Conservation (phyloP, 2,797 vertebrate genomes). For the Lithobates pipiens region DNA sequence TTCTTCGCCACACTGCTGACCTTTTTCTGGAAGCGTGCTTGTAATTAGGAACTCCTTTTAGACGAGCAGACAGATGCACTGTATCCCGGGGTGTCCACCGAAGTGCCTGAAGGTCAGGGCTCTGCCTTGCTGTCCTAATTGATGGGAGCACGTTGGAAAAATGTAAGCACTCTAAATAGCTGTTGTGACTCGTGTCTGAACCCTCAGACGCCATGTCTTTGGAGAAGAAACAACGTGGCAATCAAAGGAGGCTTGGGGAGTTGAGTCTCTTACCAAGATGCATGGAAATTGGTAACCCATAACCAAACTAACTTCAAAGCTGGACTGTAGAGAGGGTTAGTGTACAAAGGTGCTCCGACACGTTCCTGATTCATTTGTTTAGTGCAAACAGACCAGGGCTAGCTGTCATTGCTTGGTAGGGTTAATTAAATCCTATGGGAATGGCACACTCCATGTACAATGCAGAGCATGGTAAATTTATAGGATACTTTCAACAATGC, state of each 20-base stretch:
- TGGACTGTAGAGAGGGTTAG: neutral
- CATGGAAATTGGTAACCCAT: neutral
- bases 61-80: constrained; percentile 45
- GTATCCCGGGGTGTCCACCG: constrained; percentile 44
- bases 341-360: neutral
- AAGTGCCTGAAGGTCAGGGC: constrained; percentile 33
- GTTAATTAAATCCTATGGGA: too few relatives aligned
- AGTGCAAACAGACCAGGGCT: neutral
- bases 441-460: neutral
- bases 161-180: constrained; percentile 28
- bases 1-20: constrained; percentile 23
- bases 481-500: too few relatives aligned
- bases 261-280: neutral
- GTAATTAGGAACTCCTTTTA: constrained; percentile 57
- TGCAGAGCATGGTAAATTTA: too few relatives aligned
- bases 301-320: neutral
- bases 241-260: constrained; percentile 2
- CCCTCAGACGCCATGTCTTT: neutral
- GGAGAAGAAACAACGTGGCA: neutral
- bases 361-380: too few relatives aligned
- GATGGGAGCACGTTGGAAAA: constrained; percentile 36
- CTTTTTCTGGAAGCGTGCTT: constrained; percentile 28
- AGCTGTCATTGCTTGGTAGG: neutral
- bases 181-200: constrained; percentile 13
- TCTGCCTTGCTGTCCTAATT: constrained; percentile 48